Evolutionary conservation across 2,113 vertebrate genomes (phyloP).

Genomic region (Caranx ignobilis): DNA sequence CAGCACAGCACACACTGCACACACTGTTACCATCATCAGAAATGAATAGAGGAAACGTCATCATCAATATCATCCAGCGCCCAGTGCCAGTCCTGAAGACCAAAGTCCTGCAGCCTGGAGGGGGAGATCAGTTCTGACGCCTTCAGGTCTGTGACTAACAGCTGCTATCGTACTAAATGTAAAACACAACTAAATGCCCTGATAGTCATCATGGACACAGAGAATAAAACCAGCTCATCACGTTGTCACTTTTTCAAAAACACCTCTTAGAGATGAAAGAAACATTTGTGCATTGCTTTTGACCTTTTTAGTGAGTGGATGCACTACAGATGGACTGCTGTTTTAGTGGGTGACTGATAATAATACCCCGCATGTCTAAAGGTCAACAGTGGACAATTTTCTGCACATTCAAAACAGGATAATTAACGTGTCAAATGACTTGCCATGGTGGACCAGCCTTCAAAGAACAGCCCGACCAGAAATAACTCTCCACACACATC

Average conservation of each 20-base stretch:
- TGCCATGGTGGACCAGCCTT: too few relatives aligned
- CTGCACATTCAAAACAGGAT: not conserved
- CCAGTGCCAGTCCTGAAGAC: conserved; percentile 97
- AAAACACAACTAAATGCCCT: not conserved
- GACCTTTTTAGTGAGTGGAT: not conserved
- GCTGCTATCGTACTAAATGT: not conserved
- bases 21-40: conserved; percentile 86
- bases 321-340: too few relatives aligned
- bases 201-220: not conserved
- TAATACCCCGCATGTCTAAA: not conserved
- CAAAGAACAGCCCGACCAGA: not conserved
- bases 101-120: conserved; percentile 94
- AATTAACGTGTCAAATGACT: too few relatives aligned
- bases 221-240: not conserved
- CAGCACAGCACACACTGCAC: conserved; percentile 60
- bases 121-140: conserved; percentile 75
- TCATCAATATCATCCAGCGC: conserved; percentile 95
- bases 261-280: not conserved
- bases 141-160: not conserved
- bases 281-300: not conserved
- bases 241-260: not conserved
- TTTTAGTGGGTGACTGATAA: not conserved
- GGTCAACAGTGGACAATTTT: not conserved
- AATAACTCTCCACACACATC: not conserved
- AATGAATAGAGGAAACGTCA: conserved; percentile 92